A percentile compares a stretch with the other conserved stretches of the same genome.
Evolutionary conservation across 2,888 invertebrate species (phyloP).

Genomic region (Epirrita christyi): DNA sequence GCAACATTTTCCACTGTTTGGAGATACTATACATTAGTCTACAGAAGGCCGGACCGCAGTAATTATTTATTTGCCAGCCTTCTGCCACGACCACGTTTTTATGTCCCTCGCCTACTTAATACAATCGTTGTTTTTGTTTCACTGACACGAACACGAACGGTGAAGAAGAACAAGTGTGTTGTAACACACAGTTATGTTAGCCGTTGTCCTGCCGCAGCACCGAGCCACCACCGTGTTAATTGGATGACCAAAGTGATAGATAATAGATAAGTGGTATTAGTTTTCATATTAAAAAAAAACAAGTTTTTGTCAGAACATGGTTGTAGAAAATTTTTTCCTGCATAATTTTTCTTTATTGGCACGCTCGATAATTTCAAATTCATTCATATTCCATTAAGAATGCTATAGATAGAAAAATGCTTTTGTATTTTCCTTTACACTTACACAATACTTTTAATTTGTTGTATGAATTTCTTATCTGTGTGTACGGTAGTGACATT

Average conservation of each 20-base stretch:
- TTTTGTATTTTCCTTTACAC: background rate
- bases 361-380: no score
- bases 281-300: no score
- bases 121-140: background rate
- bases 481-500: conserved; percentile 16
- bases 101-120: background rate
- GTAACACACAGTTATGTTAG: no score
- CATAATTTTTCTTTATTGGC: no score
- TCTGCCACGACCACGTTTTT: conserved; percentile 9
- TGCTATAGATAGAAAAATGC: background rate
- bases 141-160: background rate
- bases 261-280: no score
- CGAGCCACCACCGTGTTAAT: no score
- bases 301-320: no score
- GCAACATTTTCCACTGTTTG: background rate
- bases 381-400: no score
- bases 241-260: no score
- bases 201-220: no score
- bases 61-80: conserved; percentile 19
- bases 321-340: no score
- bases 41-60: conserved; percentile 10
- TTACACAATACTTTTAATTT: conserved; percentile 28
- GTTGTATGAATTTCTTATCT: conserved; percentile 34
- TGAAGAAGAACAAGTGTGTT: background rate
- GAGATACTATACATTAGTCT: conserved; percentile 3